These are phyloP conservation scores for Glomeris maerens DNA, from an alignment of 1,140 invertebrate species.

Conservation along the genomic window DNA sequence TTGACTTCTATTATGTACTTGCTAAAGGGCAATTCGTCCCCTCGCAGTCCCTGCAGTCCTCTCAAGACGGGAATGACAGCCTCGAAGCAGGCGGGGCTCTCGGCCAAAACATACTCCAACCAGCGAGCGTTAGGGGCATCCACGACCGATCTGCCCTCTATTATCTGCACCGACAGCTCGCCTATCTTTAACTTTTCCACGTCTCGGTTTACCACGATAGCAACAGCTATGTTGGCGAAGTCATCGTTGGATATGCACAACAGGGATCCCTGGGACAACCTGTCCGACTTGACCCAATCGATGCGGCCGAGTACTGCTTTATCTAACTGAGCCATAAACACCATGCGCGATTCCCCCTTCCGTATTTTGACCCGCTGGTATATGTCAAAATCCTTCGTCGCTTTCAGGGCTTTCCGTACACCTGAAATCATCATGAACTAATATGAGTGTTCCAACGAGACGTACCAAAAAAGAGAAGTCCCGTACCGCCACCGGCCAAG, in stretches of 20 bases:
- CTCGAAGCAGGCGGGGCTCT: slow-evolving; percentile 10
- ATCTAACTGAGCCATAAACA: too few relatives aligned
- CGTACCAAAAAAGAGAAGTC: too few relatives aligned
- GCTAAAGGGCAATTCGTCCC: slow-evolving; percentile 1
- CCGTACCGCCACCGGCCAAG: too few relatives aligned
- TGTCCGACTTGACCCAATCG: slow-evolving; percentile 31
- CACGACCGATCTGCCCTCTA: slow-evolving; percentile 4
- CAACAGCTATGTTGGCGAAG: slow-evolving; percentile 50
- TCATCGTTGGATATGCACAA: slow-evolving; percentile 50
- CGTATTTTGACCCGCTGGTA: too few relatives aligned
- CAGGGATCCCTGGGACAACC: slow-evolving; percentile 55
- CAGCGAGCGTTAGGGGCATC: background rate
- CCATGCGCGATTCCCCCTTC: too few relatives aligned
- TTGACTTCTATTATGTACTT: slow-evolving; percentile 4
- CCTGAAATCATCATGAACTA: too few relatives aligned
- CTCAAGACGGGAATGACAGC: slow-evolving; percentile 1
- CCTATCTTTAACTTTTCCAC: slow-evolving; percentile 30
- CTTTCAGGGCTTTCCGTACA: too few relatives aligned
- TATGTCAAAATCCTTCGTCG: too few relatives aligned
- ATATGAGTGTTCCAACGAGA: too few relatives aligned
- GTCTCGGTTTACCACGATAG: slow-evolving; percentile 45
- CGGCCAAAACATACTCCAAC: slow-evolving; percentile 1
- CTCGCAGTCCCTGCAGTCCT: slow-evolving; percentile 1
- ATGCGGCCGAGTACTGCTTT: too few relatives aligned
- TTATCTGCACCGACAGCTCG: slow-evolving; percentile 35